These are phyloP conservation scores for Tadarida brasiliensis DNA, from an alignment of 2,797 vertebrate species.

Conservation along the genomic window DNA sequence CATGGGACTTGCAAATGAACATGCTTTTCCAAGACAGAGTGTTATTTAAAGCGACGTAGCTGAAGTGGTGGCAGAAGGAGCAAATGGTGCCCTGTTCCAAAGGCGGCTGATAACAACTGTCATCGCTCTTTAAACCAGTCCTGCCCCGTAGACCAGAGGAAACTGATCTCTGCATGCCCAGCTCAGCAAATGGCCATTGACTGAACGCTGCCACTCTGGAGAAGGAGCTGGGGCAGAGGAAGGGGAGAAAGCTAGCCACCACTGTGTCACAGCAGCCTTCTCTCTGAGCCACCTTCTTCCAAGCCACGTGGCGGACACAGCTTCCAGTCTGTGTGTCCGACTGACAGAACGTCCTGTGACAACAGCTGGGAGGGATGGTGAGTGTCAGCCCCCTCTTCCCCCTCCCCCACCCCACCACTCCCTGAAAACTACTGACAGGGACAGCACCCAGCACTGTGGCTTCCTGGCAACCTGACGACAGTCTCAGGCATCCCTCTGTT, in stretches of 20 bases:
- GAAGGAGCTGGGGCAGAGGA: neutral
- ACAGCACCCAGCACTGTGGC: constrained; percentile 50
- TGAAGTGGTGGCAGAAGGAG: neutral
- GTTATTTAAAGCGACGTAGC: constrained; percentile 8
- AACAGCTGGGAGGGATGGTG: constrained; percentile 42
- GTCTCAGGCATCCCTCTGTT: neutral
- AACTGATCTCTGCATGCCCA: constrained; percentile 61
- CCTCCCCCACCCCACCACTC: neutral
- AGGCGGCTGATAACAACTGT: neutral
- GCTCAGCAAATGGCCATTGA: neutral
- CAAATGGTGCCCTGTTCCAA: neutral
- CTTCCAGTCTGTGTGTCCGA: neutral
- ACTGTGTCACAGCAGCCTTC: neutral
- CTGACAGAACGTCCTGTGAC: neutral
- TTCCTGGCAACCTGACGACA: constrained; percentile 39
- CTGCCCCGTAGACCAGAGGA: constrained; percentile 45
- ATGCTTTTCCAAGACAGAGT: constrained; percentile 49
- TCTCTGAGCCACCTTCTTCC: constrained; percentile 60
- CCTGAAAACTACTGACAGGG: constrained; percentile 22
- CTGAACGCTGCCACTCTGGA: neutral
- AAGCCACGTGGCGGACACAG: neutral
- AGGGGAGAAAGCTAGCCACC: neutral
- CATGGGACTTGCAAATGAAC: constrained; percentile 31
- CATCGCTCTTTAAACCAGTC: neutral
- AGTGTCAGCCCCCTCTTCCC: neutral